Base-by-base conservation (phyloP, 2,113 vertebrate species). In the Excalfactoria chinensis region DNA sequence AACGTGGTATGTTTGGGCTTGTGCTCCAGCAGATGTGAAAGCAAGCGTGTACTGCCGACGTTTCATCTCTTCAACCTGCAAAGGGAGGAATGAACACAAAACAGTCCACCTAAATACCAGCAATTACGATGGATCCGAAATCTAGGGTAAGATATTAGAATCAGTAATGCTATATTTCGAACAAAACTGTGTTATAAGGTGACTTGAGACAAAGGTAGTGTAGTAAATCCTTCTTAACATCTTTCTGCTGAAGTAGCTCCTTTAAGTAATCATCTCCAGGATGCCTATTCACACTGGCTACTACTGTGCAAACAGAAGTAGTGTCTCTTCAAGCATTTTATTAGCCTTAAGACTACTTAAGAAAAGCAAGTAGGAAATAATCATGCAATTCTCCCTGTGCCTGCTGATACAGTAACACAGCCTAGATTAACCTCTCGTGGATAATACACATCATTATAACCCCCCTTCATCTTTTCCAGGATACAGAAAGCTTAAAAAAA, bases 1-100 rank as follows among this genome's bases (percentile, higher is more conserved):
- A 79, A 99, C 89, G 6, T 98, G 99, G 96, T 99, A 99, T 0
- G 99, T 99, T 75, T 99, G 99, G 58, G 98, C 98, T 77, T 99
- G 99, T 21, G 99, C 98, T 83, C 99, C 99, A 1, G 98, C 98
- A 2, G 99, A 99, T 93, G 98, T 99, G 97, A 99, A 99, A 86
- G 98, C 98, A 55, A 99, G 98, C 6, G 98, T 99, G 92, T 98
- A 97, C 63, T 98, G 98, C 55, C 98, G 97, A 41, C 99, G 97
- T 72, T 98, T 99, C 95, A 99, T 97, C 95, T 99, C 99, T 93
- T 99, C 99, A 93, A 99, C 98, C 99, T 99, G 97, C 74, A 89
- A 32, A 56, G 63, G 51, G 32, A 78, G 69, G 74, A 41, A 16
- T 13, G 25, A 60, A 41, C 80, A 40, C 62, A 86, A 28, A 92